Conservation (phyloP, 2,113 vertebrate species). For the Salminus brasiliensis region DNA sequence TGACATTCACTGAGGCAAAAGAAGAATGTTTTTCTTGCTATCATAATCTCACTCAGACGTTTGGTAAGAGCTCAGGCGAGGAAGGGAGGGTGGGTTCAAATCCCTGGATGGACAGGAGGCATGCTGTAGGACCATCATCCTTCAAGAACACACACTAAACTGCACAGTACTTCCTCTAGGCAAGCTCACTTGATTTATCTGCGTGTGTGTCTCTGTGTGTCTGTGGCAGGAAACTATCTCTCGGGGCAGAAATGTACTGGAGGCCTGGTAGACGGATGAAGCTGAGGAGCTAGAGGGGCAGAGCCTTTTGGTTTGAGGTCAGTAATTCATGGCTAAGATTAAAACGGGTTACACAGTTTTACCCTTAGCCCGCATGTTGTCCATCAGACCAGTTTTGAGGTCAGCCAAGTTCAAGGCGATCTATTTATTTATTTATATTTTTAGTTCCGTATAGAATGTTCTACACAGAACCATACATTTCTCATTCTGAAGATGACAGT, state of each 20-base stretch:
- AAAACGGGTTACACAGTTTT: not conserved
- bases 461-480: too few relatives aligned
- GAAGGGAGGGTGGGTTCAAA: not conserved
- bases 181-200: not conserved
- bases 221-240: not conserved
- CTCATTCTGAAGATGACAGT: too few relatives aligned
- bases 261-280: not conserved
- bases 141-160: not conserved
- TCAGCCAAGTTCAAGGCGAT: too few relatives aligned
- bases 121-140: not conserved
- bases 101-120: not conserved
- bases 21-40: not conserved
- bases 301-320: not conserved
- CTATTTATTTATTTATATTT: too few relatives aligned
- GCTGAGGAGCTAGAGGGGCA: not conserved
- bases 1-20: constrained; percentile 15
- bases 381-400: too few relatives aligned
- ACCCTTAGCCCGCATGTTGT: too few relatives aligned
- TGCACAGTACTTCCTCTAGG: not conserved
- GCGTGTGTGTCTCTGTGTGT: too few relatives aligned
- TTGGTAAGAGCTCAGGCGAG: not conserved
- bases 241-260: not conserved
- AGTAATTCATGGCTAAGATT: not conserved
- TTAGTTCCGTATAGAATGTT: too few relatives aligned
- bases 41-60: constrained; percentile 15